These are phyloP conservation scores for Aethes cnicana DNA, from an alignment of 2,888 invertebrate genomes.

Conservation along the genomic window DNA sequence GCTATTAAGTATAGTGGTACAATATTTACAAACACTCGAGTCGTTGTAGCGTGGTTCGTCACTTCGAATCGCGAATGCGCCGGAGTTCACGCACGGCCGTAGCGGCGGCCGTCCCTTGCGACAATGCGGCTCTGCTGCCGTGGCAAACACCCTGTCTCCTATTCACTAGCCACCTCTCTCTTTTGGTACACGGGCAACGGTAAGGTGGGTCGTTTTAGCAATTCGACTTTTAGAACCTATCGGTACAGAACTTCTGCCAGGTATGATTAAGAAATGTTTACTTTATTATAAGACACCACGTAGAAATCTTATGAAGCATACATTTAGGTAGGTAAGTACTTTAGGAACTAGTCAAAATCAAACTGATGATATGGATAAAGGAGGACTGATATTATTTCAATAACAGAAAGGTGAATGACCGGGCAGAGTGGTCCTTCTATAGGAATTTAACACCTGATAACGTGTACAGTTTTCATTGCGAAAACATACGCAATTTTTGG, in stretches of 20 bases:
- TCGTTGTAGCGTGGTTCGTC: conserved; percentile 24
- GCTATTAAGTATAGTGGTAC: conserved; percentile 2
- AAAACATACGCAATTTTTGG: no score
- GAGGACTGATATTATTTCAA: conserved; percentile 9
- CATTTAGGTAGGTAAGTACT: no score
- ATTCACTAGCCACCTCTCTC: conserved; percentile 77
- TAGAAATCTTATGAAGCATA: no score
- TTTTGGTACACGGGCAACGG: conserved; percentile 67
- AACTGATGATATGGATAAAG: background rate
- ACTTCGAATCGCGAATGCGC: conserved; percentile 56
- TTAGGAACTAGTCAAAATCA: no score
- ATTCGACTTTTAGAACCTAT: conserved; percentile 13
- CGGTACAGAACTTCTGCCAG: background rate
- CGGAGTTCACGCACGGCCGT: conserved; percentile 66
- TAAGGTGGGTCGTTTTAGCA: conserved; percentile 40
- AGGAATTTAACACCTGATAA: conserved; percentile 11
- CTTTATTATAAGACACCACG: no score
- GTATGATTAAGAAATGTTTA: conserved; percentile 5
- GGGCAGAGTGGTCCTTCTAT: conserved; percentile 10
- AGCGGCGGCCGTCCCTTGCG: conserved; percentile 70
- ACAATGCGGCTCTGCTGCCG: conserved; percentile 69
- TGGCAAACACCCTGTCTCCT: conserved; percentile 66
- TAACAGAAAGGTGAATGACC: conserved; percentile 12
- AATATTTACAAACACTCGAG: conserved; percentile 31
- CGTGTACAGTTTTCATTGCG: conserved; percentile 1